Evolutionary conservation across 1,140 invertebrate species (phyloP), one percentile per base, ranked within the genome.

Genomic region (Zaprionus capensis): DNA sequence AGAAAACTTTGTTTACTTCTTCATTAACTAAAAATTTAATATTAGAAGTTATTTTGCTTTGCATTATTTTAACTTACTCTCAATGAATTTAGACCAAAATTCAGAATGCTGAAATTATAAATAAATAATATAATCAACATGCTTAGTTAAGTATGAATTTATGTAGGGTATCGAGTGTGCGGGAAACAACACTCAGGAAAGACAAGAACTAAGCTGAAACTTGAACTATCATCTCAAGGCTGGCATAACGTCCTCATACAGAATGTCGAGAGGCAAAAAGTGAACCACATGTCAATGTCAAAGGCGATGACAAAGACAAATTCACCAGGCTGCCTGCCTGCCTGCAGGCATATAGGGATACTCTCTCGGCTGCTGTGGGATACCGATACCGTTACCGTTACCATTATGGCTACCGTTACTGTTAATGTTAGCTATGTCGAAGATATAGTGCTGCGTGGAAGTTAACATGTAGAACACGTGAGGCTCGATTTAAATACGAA

Each of bases 301-400:
- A 88, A 71, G 76, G 72, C 86, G 79, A 85, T 88, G 85, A 88
- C 85, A 91, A 80, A 82, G 85, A 88, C 66, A 85, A 90, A 88
- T 90, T 85, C 55, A 76, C 70, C 26, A 34, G n/a, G 36, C 5
- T 17, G 15, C 26, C 26, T 38, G n/a, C 9, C 1, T 26, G 49
- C n/a, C 6, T 5, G 34, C 20, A 17, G 7, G n/a, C 38, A 57
- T 57, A 53, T 41, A 17, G 15, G 20, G 17, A 34, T 49, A 34
- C 46, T 55, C 46, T 55, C 46, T n/a, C 7, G 14, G 5, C 28
- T 58, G 56, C 53, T 34, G 55, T 58, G 26, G 55, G 17, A 24
- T n/a, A 22, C 28, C 56, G 65, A 67, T 68, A 65, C 28, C 59
- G n/a, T 38, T 15, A 53, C 51, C 24, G 11, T 49, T 49, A 24